Percentiles rank a stretch among this genome's conserved stretches.
Conservation (phyloP, 2,797 vertebrate genomes). For the Tenualosa thibaudeaui region DNA sequence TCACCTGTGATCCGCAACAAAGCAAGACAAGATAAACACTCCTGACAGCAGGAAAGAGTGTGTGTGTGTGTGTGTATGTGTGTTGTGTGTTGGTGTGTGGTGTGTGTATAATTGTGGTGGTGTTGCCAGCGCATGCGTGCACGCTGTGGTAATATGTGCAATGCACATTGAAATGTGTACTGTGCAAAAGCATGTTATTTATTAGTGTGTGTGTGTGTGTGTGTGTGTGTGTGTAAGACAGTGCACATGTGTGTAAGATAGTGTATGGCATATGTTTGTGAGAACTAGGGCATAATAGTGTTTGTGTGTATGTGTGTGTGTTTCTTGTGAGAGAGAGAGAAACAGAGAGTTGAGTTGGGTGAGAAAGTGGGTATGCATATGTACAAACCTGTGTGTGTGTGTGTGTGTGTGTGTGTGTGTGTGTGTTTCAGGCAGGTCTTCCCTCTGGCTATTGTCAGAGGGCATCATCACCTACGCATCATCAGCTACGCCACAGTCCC, state of each 20-base stretch:
- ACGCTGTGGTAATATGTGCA: not conserved
- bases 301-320: not conserved
- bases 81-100: not conserved
- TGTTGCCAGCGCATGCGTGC: not conserved
- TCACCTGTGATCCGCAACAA: not conserved
- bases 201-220: not conserved
- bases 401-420: not conserved
- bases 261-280: not conserved
- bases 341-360: too few relatives aligned
- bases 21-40: slow-evolving; percentile 9
- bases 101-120: not conserved
- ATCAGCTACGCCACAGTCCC: slow-evolving; percentile 40
- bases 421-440: slow-evolving; percentile 16
- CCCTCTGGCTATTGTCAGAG: slow-evolving; percentile 37
- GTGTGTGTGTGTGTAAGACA: not conserved
- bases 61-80: not conserved
- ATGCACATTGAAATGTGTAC: not conserved
- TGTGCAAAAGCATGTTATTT: not conserved
- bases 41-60: not conserved
- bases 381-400: not conserved
- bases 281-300: not conserved
- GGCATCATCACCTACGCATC: slow-evolving; percentile 36
- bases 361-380: not conserved
- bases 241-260: not conserved
- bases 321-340: not conserved